Percentiles rank a stretch among this genome's conserved stretches.
These are phyloP conservation scores for Hippasteria phrygiana DNA, from an alignment of 53 echinoderm and acorn worm genomes.

Conservation along the genomic window DNA sequence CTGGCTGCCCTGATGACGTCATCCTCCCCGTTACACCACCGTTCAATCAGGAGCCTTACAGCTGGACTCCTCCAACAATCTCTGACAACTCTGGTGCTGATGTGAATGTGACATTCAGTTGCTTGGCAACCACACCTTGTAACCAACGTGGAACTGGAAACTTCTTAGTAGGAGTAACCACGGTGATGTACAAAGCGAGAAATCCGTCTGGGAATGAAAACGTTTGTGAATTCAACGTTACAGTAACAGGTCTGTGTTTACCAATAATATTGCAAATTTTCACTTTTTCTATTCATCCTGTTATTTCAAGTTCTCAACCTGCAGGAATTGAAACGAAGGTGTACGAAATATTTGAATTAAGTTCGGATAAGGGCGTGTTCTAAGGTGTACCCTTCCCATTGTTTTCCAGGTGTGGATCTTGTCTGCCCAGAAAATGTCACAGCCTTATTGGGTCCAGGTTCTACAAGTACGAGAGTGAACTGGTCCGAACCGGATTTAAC, in stretches of 20 bases:
- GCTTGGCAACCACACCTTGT: background rate
- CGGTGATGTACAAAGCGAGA: constrained; percentile 33
- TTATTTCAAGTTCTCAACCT: too few relatives aligned
- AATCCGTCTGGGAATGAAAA: constrained; percentile 21
- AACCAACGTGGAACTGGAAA: constrained; percentile 1
- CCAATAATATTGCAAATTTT: too few relatives aligned
- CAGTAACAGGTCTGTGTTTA: constrained; percentile 46
- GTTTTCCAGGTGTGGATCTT: too few relatives aligned
- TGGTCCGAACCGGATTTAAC: background rate
- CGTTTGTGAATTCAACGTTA: constrained; percentile 37
- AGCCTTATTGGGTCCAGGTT: background rate
- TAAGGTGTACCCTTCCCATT: too few relatives aligned
- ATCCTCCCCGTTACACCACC: background rate
- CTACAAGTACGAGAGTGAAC: background rate
- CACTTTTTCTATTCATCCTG: too few relatives aligned
- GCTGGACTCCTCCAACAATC: background rate
- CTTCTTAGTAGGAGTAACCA: constrained; percentile 46
- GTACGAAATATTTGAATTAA: background rate
- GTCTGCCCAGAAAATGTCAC: too few relatives aligned
- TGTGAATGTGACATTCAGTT: background rate
- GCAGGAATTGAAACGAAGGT: background rate
- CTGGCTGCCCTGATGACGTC: constrained; percentile 4
- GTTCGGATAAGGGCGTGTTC: too few relatives aligned
- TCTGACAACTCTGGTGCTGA: background rate
- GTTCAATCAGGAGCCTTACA: background rate